Evolutionary conservation across 35 echinoderm and acorn worm genomes (phyloP).

Genomic region (Heliocidaris tuberculata): DNA sequence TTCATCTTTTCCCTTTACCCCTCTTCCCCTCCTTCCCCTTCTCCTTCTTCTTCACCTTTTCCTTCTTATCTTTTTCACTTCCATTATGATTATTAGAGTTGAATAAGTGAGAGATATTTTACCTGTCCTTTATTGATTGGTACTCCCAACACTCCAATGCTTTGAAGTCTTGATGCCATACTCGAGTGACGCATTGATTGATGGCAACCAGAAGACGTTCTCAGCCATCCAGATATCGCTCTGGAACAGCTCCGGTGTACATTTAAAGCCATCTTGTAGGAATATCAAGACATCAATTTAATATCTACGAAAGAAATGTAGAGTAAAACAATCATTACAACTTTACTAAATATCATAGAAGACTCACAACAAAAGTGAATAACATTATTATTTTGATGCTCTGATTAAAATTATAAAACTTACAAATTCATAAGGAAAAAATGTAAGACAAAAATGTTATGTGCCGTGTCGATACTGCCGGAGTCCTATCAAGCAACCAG

Average conservation of each 20-base stretch:
- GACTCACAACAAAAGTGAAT: no score
- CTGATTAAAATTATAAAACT: no score
- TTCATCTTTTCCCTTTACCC: neutral
- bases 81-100: neutral
- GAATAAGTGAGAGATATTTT: neutral
- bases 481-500: no score
- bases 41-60: neutral
- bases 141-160: conserved; percentile 46
- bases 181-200: neutral
- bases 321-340: no score
- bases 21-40: no score
- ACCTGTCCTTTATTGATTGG: conserved; percentile 52
- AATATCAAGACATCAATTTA: neutral
- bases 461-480: no score
- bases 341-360: no score
- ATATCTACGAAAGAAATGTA: neutral
- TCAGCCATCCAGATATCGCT: neutral
- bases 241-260: neutral
- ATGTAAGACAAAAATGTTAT: no score
- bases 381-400: no score
- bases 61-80: neutral
- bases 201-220: neutral
- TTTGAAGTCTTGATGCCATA: conserved; percentile 21
- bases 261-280: neutral
- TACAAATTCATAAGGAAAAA: no score